Evolutionary conservation across 2,113 vertebrate species (phyloP).

Genomic region (Syngnathoides biaculeatus): DNA sequence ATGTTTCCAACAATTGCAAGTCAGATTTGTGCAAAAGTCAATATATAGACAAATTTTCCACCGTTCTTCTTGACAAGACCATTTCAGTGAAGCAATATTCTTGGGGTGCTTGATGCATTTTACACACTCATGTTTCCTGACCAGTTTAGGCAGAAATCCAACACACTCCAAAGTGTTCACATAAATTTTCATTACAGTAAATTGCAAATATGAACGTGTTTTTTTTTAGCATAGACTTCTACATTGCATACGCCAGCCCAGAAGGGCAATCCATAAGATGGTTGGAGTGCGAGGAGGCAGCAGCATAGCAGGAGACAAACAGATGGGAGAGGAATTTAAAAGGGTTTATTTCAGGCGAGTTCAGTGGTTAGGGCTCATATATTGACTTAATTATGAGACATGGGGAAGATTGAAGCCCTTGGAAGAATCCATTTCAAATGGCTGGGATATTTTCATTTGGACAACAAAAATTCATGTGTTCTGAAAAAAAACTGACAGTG

Average conservation of each 20-base stretch:
- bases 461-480: constrained; percentile 23
- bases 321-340: constrained; percentile 63
- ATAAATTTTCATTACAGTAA: neutral
- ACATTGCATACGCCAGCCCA: constrained; percentile 9
- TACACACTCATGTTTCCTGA: too few species aligned
- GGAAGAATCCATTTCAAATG: constrained; percentile 52
- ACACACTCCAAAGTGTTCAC: too few species aligned
- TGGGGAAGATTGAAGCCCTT: constrained; percentile 45
- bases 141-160: too few species aligned
- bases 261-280: constrained; percentile 16
- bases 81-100: too few species aligned
- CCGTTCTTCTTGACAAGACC: too few species aligned
- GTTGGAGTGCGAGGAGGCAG: constrained; percentile 22
- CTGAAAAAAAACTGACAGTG: constrained; percentile 35
- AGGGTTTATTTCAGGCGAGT: constrained; percentile 60
- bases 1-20: too few species aligned
- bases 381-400: constrained; percentile 66
- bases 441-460: constrained; percentile 54
- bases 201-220: neutral
- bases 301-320: constrained; percentile 29
- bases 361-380: constrained; percentile 67
- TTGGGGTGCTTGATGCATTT: too few species aligned
- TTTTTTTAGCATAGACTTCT: neutral
- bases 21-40: too few species aligned
- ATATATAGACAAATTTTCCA: too few species aligned